Base-by-base conservation (phyloP, 2,888 invertebrate genomes). In the Aphodius sticticus region DNA sequence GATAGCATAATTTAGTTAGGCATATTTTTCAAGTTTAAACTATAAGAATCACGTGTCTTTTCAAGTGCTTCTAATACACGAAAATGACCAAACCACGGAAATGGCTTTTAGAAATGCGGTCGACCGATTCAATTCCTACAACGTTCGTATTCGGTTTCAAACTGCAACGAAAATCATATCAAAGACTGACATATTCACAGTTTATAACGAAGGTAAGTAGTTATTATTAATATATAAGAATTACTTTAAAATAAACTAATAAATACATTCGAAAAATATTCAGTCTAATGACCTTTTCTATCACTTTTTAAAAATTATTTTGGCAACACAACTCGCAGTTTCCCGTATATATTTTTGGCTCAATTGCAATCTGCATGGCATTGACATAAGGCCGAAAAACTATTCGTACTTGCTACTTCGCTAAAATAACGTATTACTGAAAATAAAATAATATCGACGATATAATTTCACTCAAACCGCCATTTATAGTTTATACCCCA, bases 21-120 rank as follows among this genome's bases (percentile, higher is more conserved):
- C 3, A 26, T 26, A 26, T 2, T 26, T 26, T 26, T 26, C 26
- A 26, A 26, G 26, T 26, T 26, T 26, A 26, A 26, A 26, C 2
- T 26, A 26, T 26, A 26, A 26, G 26, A 2, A 26, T 26, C 26
- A 26, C 26, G 26, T 26, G 26, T 26, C 2, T 26, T 26, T 26
- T 26, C 3, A 26, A 88, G 88, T 86, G 36, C 86, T 85, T 15
- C 82, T 88, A 36, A 86, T 88, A 75, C 84, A 93, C 88, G 89
- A 91, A 76, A 89, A 90, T 81, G 90, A 90, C 76, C 89, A 90
- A 78, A 89, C 92, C 79, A 91, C 91, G 71, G 92, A 93, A 84
- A 88, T 92, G n/a, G 92, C 92, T 6, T 92, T 94, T 84, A 89
- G 90, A 80, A 90, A 91, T 77, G 93, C 93, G 16, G 87, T 93